A percentile compares a stretch with the other conserved stretches of the same genome.
Evolutionary conservation across 2,113 vertebrate species (phyloP).

Genomic region (Columba janthina): DNA sequence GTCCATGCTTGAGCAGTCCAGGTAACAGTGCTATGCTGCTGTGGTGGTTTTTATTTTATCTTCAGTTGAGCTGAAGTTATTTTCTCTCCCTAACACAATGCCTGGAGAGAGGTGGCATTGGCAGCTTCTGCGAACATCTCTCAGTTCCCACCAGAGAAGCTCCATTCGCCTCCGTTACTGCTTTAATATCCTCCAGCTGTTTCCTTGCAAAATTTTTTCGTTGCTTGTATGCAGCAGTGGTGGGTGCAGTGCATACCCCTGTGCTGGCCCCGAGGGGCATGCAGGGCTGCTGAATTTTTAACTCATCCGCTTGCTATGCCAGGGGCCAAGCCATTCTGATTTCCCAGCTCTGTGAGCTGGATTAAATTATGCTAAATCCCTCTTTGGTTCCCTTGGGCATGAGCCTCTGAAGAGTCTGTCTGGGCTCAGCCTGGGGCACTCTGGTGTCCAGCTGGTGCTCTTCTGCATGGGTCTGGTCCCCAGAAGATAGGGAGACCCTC

Average conservation of each 20-base stretch:
- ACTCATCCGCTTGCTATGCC: not conserved
- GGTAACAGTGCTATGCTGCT: not conserved
- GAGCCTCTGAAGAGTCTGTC: too few species aligned
- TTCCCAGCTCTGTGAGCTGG: not conserved
- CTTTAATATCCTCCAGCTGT: not conserved
- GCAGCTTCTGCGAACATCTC: not conserved
- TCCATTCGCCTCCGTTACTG: fast-evolving
- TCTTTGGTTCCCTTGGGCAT: fast-evolving
- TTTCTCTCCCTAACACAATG: not conserved
- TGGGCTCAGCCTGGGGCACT: too few species aligned
- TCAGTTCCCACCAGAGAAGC: not conserved
- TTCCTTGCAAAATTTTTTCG: not conserved
- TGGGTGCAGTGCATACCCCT: not conserved
- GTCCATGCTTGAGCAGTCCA: not conserved
- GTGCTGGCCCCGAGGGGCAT: not conserved
- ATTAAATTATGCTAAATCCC: not conserved
- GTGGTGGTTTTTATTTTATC: not conserved
- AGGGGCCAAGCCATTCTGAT: not conserved
- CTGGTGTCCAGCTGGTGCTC: too few species aligned
- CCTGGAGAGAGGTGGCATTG: not conserved
- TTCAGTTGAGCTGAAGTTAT: not conserved
- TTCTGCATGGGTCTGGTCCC: too few species aligned
- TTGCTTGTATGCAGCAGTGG: not conserved
- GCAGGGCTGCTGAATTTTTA: not conserved
- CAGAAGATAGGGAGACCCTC: too few species aligned